A percentile compares a stretch with the other conserved stretches of the same genome.
Conservation (phyloP, 2,797 vertebrate species). For the Enteromius anoplus region DNA sequence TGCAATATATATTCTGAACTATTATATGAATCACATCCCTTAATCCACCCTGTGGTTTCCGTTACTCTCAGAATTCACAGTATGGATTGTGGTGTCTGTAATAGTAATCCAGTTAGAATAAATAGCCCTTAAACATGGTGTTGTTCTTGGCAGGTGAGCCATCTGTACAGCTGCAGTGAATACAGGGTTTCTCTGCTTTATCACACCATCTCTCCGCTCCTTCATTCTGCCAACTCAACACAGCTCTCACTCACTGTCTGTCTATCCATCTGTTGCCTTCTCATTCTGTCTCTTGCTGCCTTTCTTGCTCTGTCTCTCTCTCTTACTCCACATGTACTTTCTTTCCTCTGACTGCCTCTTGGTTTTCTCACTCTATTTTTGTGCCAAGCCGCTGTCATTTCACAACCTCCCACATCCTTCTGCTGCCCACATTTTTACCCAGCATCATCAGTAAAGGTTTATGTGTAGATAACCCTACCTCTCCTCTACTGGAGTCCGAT, state of each 20-base stretch:
- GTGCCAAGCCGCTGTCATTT: constrained; percentile 71
- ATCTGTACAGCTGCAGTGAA: constrained; percentile 60
- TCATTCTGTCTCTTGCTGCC: constrained; percentile 27
- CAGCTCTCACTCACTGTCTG: constrained; percentile 48
- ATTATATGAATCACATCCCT: constrained; percentile 65
- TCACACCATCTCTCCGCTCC: constrained; percentile 69
- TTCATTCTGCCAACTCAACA: constrained; percentile 60
- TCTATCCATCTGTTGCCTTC: constrained; percentile 41
- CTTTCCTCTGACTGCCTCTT: constrained; percentile 25
- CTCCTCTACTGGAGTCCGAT: constrained; percentile 54
- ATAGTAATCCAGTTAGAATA: constrained; percentile 69
- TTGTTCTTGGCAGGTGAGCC: constrained; percentile 74
- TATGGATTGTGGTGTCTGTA: constrained; percentile 63
- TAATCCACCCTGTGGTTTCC: constrained; percentile 55
- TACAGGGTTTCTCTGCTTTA: constrained; percentile 65
- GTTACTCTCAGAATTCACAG: constrained; percentile 57
- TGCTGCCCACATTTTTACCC: constrained; percentile 49
- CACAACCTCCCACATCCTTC: constrained; percentile 64
- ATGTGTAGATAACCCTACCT: constrained; percentile 70
- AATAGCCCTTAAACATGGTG: constrained; percentile 72
- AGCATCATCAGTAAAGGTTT: constrained; percentile 71
- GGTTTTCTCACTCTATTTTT: constrained; percentile 50
- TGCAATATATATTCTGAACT: constrained; percentile 61
- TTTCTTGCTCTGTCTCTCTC: constrained; percentile 34
- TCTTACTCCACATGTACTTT: background rate